These are phyloP conservation scores for Drosophila truncata DNA, from an alignment of 1,140 invertebrate species.

Conservation along the genomic window DNA sequence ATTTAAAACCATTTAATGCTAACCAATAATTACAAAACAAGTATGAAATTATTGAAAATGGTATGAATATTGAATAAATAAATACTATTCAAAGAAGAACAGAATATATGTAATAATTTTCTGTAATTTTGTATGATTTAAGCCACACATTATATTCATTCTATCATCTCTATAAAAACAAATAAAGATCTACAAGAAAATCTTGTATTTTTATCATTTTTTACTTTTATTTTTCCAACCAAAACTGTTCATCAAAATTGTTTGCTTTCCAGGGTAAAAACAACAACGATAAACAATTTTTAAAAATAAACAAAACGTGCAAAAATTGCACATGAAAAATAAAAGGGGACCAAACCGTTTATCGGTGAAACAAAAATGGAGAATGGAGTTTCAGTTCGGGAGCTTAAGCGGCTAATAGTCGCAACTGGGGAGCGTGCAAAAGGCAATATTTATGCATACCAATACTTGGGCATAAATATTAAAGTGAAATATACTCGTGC, in stretches of 20 bases:
- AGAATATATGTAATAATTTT: not conserved
- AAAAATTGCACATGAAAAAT: not conserved
- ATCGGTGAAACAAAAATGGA: constrained; percentile 6
- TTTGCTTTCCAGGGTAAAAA: constrained; percentile 38
- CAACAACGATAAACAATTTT: constrained; percentile 15
- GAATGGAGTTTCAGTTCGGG: not conserved
- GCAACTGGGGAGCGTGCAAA: constrained; percentile 43
- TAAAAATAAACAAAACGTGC: constrained; percentile 23
- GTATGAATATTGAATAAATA: not conserved
- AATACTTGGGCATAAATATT: constrained; percentile 66
- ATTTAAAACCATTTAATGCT: not conserved
- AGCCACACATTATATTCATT: not conserved
- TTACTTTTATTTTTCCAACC: not conserved
- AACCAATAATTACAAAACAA: not conserved
- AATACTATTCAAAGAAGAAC: not conserved
- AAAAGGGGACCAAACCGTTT: constrained; percentile 45
- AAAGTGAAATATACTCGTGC: constrained; percentile 42
- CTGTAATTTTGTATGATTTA: not conserved
- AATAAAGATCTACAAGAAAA: not conserved
- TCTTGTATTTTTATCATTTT: not conserved
- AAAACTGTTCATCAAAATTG: constrained; percentile 35
- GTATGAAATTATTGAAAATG: no score
- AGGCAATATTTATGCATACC: constrained; percentile 71
- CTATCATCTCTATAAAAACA: not conserved
- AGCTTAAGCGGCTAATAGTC: constrained; percentile 57